These are phyloP conservation scores for Phyllopteryx taeniolatus DNA, from an alignment of 2,113 vertebrate species.

Conservation along the genomic window DNA sequence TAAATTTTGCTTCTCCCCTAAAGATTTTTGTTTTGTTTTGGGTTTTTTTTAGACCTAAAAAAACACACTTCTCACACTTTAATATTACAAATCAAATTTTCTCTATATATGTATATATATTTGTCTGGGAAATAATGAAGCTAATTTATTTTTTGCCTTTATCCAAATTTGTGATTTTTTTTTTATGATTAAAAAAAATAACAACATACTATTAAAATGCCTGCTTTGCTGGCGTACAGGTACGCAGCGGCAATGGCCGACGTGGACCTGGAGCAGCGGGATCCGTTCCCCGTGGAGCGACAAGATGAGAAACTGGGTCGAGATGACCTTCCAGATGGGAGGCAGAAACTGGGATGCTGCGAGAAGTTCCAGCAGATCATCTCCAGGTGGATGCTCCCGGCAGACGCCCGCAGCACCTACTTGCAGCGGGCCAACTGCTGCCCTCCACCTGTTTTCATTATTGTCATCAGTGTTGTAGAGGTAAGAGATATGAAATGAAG, in stretches of 20 bases:
- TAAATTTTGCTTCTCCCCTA: no score
- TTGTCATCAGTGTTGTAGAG: conserved; percentile 82
- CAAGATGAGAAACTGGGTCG: conserved; percentile 21
- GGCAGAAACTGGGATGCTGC: conserved; percentile 44
- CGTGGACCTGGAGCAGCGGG: conserved; percentile 56
- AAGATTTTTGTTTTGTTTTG: no score
- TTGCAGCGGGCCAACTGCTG: conserved; percentile 82
- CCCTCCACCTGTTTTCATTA: conserved; percentile 86
- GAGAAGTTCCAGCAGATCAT: conserved; percentile 73
- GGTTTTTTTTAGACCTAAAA: no score
- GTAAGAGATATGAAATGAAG: conserved; percentile 49
- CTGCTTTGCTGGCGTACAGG: neutral
- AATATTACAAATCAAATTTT: no score
- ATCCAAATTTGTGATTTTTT: no score
- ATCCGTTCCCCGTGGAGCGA: conserved; percentile 44
- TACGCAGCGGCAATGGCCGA: conserved; percentile 45
- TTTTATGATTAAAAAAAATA: neutral
- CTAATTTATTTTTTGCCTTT: no score
- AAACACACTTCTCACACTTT: no score
- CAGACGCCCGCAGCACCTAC: conserved; percentile 65
- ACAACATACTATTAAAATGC: neutral
- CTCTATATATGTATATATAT: no score
- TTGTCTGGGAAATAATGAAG: no score
- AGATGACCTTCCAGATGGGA: conserved; percentile 20
- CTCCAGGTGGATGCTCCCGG: conserved; percentile 85